These are phyloP conservation scores for Cottus gobio DNA, from an alignment of 2,113 vertebrate species.

Conservation along the genomic window DNA sequence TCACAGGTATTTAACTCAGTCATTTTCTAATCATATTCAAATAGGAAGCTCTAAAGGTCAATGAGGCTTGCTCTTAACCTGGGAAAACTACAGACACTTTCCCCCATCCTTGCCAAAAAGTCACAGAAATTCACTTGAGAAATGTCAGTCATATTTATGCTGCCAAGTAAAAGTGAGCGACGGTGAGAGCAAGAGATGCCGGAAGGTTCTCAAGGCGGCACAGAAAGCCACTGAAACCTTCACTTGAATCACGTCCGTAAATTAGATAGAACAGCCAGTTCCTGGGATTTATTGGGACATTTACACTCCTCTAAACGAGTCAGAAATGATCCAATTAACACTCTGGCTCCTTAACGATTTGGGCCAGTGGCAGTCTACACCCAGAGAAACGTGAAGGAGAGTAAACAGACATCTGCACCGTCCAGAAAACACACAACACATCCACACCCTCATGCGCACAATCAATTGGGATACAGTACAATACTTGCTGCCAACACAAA, in stretches of 20 bases:
- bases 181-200: conserved; percentile 4
- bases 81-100: conserved; percentile 49
- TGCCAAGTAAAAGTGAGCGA: conserved; percentile 15
- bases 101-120: conserved; percentile 50
- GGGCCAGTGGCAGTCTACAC: conserved; percentile 27
- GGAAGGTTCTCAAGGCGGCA: conserved; percentile 36
- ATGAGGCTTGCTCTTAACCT: conserved; percentile 60
- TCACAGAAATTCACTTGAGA: conserved; percentile 59
- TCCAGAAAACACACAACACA: neutral
- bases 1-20: conserved; percentile 76
- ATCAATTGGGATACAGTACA: neutral
- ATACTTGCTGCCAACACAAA: conserved; percentile 1
- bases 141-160: conserved; percentile 70
- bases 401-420: neutral
- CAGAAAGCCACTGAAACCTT: conserved; percentile 23
- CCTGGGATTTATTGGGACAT: conserved; percentile 50
- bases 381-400: conserved; percentile 7
- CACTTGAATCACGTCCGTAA: conserved; percentile 15
- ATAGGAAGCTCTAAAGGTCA: conserved; percentile 73
- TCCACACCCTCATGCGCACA: neutral
- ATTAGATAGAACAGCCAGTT: conserved; percentile 40
- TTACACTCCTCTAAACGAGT: conserved; percentile 48
- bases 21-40: conserved; percentile 72
- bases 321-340: conserved; percentile 65
- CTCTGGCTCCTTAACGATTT: conserved; percentile 49